A percentile compares a stretch with the other conserved stretches of the same genome.
Evolutionary conservation across 2,113 vertebrate genomes (phyloP).

Genomic region (Ceuthmochares aereus): DNA sequence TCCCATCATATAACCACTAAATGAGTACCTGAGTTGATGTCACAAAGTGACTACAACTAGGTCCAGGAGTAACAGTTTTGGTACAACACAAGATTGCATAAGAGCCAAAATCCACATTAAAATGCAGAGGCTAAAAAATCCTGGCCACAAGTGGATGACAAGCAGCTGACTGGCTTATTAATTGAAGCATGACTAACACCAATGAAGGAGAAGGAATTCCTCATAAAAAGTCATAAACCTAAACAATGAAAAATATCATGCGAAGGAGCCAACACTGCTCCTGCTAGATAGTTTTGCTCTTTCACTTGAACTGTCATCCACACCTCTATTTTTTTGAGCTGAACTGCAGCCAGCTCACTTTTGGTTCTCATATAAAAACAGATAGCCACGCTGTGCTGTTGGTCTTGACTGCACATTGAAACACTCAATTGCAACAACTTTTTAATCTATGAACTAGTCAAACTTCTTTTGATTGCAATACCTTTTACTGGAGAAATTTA

Average conservation of each 20-base stretch:
- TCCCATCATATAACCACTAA: not conserved
- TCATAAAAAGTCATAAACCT: not conserved
- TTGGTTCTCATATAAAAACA: not conserved
- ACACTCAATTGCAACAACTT: too few relatives aligned
- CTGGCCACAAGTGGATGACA: not conserved
- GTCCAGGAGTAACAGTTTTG: not conserved
- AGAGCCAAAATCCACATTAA: not conserved
- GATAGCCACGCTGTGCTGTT: not conserved
- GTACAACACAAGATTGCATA: not conserved
- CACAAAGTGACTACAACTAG: not conserved
- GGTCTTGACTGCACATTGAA: not conserved
- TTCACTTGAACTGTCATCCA: not conserved
- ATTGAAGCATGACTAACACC: not conserved
- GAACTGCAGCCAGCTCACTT: not conserved
- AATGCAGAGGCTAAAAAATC: not conserved
- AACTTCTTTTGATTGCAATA: too few relatives aligned
- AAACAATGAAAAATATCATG: not conserved
- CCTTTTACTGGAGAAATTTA: rapidly evolving
- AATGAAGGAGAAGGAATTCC: not conserved
- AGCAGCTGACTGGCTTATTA: not conserved
- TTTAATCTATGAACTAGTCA: too few relatives aligned
- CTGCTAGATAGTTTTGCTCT: not conserved
- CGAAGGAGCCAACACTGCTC: not conserved
- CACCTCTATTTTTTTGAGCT: not conserved
- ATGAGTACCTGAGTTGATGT: rapidly evolving